Base-by-base conservation (phyloP, 1,140 invertebrate species). In the Pachyrhynchus sulphureomaculatus region DNA sequence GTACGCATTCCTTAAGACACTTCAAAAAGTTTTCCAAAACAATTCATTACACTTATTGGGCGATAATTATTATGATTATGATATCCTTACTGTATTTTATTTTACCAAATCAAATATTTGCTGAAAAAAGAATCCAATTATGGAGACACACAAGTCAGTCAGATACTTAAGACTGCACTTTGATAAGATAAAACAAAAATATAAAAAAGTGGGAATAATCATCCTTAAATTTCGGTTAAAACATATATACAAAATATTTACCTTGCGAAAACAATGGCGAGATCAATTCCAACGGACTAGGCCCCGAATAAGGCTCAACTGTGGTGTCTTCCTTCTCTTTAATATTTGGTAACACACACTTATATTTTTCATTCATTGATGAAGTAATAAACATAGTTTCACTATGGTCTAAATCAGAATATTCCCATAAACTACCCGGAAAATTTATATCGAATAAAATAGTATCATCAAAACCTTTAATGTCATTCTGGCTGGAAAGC, bases 391-490 rank as follows among this genome's bases (percentile, higher is more conserved):
- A 79, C 23, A 82, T 73, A 57, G 77, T 55, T 65, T 82, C 80
- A 59, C 75, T 76, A 45, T 77, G 76, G 55, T 79, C 66, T 21
- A 82, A 79, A 32, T 72, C 81, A 44, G 80, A 55, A 65, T 81
- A 75, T 23, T 83, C 74, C 1, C 75, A 68, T 39, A 76, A 77
- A 60, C 81, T 77, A n/a, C 89, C 88, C 12, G 88, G 86, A 86
- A 90, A 93, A 68, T 89, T 87, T 34, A 94, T 86, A 78, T 87
- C 86, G 70, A 89, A 93, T 42, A 92, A 76, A 64, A 92, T 83
- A 2, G 85, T 85, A 78, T 93, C 91, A 77, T 93, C 91, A 70
- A 93, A 90, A 33, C 85, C 88, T 73, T 86, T 88, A 15, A 87
- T 81, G 75, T 88, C 84, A 70, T 83, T 56, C 56, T 69, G 64